A percentile compares a stretch with the other conserved stretches of the same genome.
phyloP scores from a whole-genome alignment of 53 echinoderm and acorn worm species.

The Zoroaster sp. region DNA sequence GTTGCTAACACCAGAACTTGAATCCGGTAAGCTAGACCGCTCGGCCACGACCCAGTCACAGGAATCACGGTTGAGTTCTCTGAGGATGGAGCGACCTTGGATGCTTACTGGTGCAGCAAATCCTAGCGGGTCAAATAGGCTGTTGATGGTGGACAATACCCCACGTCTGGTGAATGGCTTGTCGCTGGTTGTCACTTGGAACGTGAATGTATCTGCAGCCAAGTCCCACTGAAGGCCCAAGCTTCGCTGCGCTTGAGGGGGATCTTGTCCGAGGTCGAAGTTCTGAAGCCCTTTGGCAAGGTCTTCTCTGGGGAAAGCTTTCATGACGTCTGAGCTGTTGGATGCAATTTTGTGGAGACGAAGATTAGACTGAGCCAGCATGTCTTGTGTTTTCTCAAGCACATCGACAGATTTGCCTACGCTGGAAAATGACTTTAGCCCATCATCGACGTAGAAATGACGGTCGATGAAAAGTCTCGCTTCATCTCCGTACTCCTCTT shows the following conservation, averaged over 20 bases:
- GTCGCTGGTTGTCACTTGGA: slow-evolving; percentile 10
- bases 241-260: slow-evolving; percentile 1
- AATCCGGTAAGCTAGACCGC: too few relatives aligned
- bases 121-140: slow-evolving; percentile 58
- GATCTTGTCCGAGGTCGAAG: slow-evolving; percentile 25
- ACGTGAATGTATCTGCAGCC: slow-evolving; percentile 30
- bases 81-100: slow-evolving; percentile 18
- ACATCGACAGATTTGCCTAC: background rate
- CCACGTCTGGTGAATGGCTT: slow-evolving; percentile 46
- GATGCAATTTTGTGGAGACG: slow-evolving; percentile 70
- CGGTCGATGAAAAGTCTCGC: slow-evolving; percentile 21
- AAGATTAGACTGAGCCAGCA: slow-evolving; percentile 45
- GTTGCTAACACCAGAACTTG: too few relatives aligned
- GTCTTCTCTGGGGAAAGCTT: slow-evolving; percentile 11
- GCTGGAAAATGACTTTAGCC: slow-evolving; percentile 1
- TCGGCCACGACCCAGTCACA: slow-evolving; percentile 42
- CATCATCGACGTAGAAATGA: slow-evolving; percentile 79
- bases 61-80: slow-evolving; percentile 5
- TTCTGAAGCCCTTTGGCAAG: slow-evolving; percentile 46
- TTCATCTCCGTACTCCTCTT: slow-evolving; percentile 15
- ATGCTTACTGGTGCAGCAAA: slow-evolving; percentile 33
- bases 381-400: slow-evolving; percentile 5
- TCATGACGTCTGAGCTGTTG: slow-evolving; percentile 59
- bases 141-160: slow-evolving; percentile 53
- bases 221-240: slow-evolving; percentile 46